Percentiles rank a stretch among this genome's conserved stretches.
phyloP scores from a whole-genome alignment of 2,888 invertebrate species.

The Volucella zonaria region DNA sequence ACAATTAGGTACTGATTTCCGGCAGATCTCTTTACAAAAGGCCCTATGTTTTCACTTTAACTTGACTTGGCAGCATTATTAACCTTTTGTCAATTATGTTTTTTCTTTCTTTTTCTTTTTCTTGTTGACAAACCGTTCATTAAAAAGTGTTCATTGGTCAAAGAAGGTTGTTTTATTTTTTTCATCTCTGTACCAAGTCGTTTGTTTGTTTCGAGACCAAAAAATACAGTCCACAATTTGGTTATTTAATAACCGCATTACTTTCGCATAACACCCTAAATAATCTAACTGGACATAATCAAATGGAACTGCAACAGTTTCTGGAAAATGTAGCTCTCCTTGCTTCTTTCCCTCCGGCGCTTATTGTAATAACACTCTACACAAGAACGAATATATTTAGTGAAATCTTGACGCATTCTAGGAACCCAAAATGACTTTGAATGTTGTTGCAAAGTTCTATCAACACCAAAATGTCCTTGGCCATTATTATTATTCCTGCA shows the following conservation, averaged over 20 bases:
- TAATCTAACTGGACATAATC: constrained; percentile 36
- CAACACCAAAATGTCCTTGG: constrained; percentile 25
- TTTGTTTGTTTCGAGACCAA: no score
- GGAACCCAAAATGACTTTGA: constrained; percentile 80
- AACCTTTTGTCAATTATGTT: no score
- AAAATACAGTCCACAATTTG: no score
- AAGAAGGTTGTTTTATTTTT: no score
- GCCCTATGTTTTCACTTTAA: no score
- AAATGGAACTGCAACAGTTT: constrained; percentile 64
- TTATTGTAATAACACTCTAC: constrained; percentile 80
- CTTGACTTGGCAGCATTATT: no score
- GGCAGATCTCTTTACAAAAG: background rate
- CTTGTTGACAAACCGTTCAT: no score
- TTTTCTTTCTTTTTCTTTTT: no score
- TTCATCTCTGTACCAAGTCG: no score
- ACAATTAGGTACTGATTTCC: no score
- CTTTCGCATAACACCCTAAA: background rate
- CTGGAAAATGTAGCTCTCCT: constrained; percentile 68
- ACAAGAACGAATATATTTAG: constrained; percentile 79
- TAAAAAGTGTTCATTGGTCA: no score
- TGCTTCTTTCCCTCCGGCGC: background rate
- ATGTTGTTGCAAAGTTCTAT: constrained; percentile 38
- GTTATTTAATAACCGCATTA: no score
- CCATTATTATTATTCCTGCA: background rate
- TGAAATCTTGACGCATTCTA: constrained; percentile 78